Base-by-base conservation (phyloP, 1,140 invertebrate genomes). In the Vanessa tameamea region DNA sequence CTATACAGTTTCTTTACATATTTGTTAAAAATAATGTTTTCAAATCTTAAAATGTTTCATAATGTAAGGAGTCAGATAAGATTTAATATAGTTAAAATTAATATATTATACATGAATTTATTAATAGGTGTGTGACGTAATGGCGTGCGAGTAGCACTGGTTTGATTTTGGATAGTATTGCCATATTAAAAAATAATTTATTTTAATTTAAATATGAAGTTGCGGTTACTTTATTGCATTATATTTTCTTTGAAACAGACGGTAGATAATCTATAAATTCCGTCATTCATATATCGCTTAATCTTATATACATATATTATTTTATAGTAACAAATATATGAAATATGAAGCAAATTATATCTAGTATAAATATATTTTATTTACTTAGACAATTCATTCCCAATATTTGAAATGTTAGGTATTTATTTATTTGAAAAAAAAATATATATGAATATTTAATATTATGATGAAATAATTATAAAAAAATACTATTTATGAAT, bases 131-230 rank as follows among this genome's bases (percentile, higher is more conserved):
- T 73, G 73, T 76, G 61, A 69, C 71, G 69, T 79, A 80, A 81
- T 69, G 71, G 69, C 68, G 81, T 79, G 82, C 75, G 81, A 78
- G 84, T 87, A 85, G 85, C 84, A 87, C 85, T 82, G 43, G 50
- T 82, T 74, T 74, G 64, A 76, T 37, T 59, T 71, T 64, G 68
- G 43, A 73, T 72, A 73, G 61, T 79, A 76, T 79, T 82, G 66
- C 72, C 65, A 72, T 69, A 73, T 69, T 76, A 61, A 75, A 75
- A 70, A 67, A 71, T 57, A 57, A 23, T 57, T 57, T 23, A 16
- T 57, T 57, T 23, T 57, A 53, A 13, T 12, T 57, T 57, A 16
- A 6, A 61, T 26, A 53, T 43, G 51, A 23, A 63, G 53, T 63
- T n/a, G 14, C 14, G 23, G 3, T 31, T 31, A 61, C 5, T 61